Evolutionary conservation across 1,140 invertebrate species (phyloP), one percentile per base, ranked within the genome.

Genomic region (Tigriopus japonicus): DNA sequence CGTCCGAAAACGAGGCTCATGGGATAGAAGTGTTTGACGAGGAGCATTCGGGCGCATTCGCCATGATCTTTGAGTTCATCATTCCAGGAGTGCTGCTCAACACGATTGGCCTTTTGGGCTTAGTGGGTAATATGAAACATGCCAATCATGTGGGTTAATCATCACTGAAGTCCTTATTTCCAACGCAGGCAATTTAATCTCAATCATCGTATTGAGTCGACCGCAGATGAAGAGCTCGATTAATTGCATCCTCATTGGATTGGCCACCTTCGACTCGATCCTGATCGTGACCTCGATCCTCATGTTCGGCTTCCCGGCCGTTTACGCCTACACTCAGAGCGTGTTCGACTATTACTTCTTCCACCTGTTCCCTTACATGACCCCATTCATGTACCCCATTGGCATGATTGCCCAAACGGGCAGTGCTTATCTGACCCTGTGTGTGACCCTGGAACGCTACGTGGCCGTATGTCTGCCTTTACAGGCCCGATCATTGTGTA

Each of bases 381-480:
- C 87, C 14, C 81, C 81, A 1, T 81, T 83, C 62, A 77, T 89
- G 5, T 97, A 87, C 70, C 90, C 91, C 0, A 70, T 94, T 13
- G 87, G 85, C 0, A 79, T 87, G 66, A 85, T 85, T 6, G 85
- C 87, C 14, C 91, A 78, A 64, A 69, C 68, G 1, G 88, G 87
- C 28, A 91, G 88, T 15, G 87, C 94, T 51, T 98, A 95, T 75
- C 77, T 95, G 64, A 96, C 93, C 0, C 79, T 97, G 52, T 88
- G 87, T 1, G 93, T 97, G 42, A 96, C 93, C 0, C 77, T 95
- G 65, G 93, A 98, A 72, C 78, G 93, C 52, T 97, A 91, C 74
- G 86, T 97, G 43, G 93, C 92, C 0, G 93, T 98, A 0, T 96
- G 92, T 69, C 87, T 94, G 72, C 92, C 91, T 0, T 74, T 96